Base-by-base conservation (phyloP, 2,888 invertebrate genomes). In the Myathropa florea region DNA sequence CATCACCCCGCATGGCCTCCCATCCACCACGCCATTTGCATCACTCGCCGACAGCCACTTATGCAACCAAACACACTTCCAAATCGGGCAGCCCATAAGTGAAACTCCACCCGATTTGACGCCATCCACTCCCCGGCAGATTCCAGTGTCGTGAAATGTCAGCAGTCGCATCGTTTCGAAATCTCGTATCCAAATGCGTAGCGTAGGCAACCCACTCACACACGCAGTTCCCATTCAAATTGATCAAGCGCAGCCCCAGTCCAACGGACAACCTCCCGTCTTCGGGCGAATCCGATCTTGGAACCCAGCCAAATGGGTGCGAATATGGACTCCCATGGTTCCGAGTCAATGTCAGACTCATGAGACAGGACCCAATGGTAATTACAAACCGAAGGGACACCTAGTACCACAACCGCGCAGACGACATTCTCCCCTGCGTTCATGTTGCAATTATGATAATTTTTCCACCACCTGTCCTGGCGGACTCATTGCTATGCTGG, bases 361-460 rank as follows among this genome's bases (percentile, higher is more conserved):
- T 60, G 71, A 71, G 70, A 67, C 57, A 73, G 67, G 68, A 73
- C 72, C 24, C 24, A 33, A 73, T 63, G 75, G 73, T 81, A 81
- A 81, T 81, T 81, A 81, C 73, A 75, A 81, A 53, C 73, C 55
- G 57, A 73, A 81, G 71, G 77, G 65, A 82, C 70, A 72, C 53
- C 18, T 46, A 46, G 46, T 18, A 18, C 18, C 57, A 70, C 75
- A 39, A 28, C 61, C n/a, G 7, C 18, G 21, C 18, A 67, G 77
- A 78, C 75, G 70, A 76, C 67, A 64, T 78, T 76, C 57, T 18
- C 7, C 36, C 33, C n/a, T 10, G 24, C 3, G 24, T 3, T 12
- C 57, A 33, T 70, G 75, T 79, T 68, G 85, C 64, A 73, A 82
- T 83, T 86, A 86, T 86, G 86, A 78, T 59, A 83, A 86, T 83